Evolutionary conservation across 1,140 invertebrate genomes (phyloP).

Genomic region (Scaptomyza montana): DNA sequence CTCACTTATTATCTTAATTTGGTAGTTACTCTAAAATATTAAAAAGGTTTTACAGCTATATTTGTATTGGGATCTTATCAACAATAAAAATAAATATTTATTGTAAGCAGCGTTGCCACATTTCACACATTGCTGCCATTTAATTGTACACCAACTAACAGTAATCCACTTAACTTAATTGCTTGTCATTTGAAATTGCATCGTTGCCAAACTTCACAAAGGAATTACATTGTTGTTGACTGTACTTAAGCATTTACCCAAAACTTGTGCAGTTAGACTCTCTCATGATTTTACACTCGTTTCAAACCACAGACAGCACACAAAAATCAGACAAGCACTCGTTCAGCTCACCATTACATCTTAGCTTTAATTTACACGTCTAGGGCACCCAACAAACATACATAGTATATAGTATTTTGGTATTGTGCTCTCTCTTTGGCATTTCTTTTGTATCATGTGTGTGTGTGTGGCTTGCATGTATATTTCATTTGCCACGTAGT

Average conservation of each 20-base stretch:
- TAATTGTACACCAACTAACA: slow-evolving; percentile 2
- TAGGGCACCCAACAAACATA: slow-evolving; percentile 16
- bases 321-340: slow-evolving; percentile 16
- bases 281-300: slow-evolving; percentile 42
- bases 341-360: slow-evolving; percentile 19
- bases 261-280: slow-evolving; percentile 28
- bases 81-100: background rate
- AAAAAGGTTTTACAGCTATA: too few species aligned
- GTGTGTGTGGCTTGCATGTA: slow-evolving; percentile 51
- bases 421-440: background rate
- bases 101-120: background rate
- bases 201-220: slow-evolving; percentile 67
- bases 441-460: slow-evolving; percentile 42
- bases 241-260: slow-evolving; percentile 49
- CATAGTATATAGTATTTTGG: background rate
- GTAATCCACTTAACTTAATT: slow-evolving; percentile 59
- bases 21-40: too few species aligned
- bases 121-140: background rate
- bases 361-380: slow-evolving; percentile 47
- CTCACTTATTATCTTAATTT: too few species aligned
- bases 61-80: background rate
- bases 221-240: slow-evolving; percentile 27
- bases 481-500: slow-evolving; percentile 81
- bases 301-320: slow-evolving; percentile 7
- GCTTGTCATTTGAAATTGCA: slow-evolving; percentile 41